Evolutionary conservation across 2,888 invertebrate genomes (phyloP), one percentile per base, ranked within the genome.

Genomic region (Timandra comae): DNA sequence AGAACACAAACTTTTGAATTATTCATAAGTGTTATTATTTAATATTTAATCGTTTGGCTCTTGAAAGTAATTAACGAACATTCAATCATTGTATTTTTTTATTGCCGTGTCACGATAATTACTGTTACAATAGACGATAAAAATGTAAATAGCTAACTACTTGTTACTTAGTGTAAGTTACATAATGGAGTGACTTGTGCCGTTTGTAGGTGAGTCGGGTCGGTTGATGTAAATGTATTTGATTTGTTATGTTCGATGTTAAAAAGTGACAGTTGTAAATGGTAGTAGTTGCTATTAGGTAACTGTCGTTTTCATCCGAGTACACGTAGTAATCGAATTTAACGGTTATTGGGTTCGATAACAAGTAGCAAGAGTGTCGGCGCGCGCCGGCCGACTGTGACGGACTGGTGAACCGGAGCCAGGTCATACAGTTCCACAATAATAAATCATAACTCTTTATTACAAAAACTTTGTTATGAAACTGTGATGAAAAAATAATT

Each of bases 321-420:
- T 67, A 67, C 63, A 69, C 66, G 63, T 61, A 59, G 73, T 78
- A 78, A 81, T 81, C 70, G 63, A 77, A 77, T 82, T 81, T 76
- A 63, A 77, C 80, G 78, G 74, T 71, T 71, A 71, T 71, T 72
- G 69, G 54, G 55, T 54, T 41, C 54, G 45, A 54, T 62, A 74
- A 77, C 73, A 72, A 70, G 59, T 54, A 49, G 41, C 41, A 5
- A 16, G 55, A 53, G 44, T 47, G 49, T 44, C 12, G 34, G 33
- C 24, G 29, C 37, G 34, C 26, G 37, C 28, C 19, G 38, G 37
- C 53, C 4, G 6, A 6, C 64, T 70, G 71, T 70, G 68, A 65
- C 63, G 56, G 49, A 45, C 55, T 56, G 55, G 48, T 69, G 70
- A 70, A 72, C 70, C 69, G 60, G 53, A 49, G 49, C 62, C 39